A percentile compares a stretch with the other conserved stretches of the same genome.
Evolutionary conservation across 2,797 vertebrate species (phyloP).

Genomic region (Agapornis canus): DNA sequence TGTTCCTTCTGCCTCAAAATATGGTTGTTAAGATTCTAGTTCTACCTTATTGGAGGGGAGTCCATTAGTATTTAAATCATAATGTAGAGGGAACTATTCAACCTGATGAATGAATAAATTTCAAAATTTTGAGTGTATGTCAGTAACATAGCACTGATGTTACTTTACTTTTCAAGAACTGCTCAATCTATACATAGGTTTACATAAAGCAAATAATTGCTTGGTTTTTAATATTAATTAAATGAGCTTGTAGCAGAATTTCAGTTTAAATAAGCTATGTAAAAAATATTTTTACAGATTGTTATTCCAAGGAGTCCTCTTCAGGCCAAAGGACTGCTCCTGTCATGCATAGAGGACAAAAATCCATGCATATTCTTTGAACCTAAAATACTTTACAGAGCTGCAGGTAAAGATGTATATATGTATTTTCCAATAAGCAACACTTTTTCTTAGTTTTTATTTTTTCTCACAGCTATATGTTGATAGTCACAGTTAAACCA

Average conservation of each 20-base stretch:
- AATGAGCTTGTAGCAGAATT: neutral
- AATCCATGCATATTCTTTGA: slow-evolving; percentile 99
- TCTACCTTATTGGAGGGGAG: neutral
- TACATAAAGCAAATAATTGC: neutral
- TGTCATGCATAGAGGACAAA: slow-evolving; percentile 92
- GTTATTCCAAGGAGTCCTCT: slow-evolving; percentile 94
- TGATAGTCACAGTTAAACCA: neutral
- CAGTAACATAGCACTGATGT: neutral
- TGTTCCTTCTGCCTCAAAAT: neutral
- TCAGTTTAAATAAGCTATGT: slow-evolving; percentile 2
- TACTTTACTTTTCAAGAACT: neutral
- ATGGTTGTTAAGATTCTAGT: neutral
- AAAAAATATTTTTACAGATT: slow-evolving; percentile 79
- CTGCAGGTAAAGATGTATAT: slow-evolving; percentile 86
- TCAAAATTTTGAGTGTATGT: neutral
- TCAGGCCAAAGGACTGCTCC: slow-evolving; percentile 93
- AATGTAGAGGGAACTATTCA: neutral
- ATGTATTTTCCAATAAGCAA: neutral
- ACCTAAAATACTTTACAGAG: slow-evolving; percentile 98
- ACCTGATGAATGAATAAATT: neutral
- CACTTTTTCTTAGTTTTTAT: neutral
- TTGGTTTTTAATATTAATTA: neutral
- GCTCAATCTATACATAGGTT: neutral
- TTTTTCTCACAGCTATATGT: neutral
- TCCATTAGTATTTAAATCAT: neutral